Conservation (phyloP, 1,140 invertebrate genomes). For the Conus ventricosus region DNA sequence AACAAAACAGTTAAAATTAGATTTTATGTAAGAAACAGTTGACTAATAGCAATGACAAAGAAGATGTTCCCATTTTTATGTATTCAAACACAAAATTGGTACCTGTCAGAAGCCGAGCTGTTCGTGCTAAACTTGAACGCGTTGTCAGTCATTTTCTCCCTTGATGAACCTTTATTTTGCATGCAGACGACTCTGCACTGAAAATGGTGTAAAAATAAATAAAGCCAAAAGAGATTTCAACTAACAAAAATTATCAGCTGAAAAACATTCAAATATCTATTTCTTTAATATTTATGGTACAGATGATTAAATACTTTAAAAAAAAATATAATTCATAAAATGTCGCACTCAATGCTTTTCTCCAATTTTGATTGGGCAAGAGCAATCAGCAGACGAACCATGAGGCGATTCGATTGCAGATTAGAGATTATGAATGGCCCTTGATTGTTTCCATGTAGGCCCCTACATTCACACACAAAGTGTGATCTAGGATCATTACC, state of each 20-base stretch:
- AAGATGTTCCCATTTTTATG: not conserved
- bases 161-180: slow-evolving; percentile 8
- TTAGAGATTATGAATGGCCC: not conserved
- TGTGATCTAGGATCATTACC: too few species aligned
- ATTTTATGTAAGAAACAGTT: not conserved
- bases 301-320: not conserved
- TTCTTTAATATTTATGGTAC: not conserved
- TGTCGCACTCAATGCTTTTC: not conserved
- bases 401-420: slow-evolving; percentile 20
- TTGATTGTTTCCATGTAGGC: too few species aligned
- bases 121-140: slow-evolving; percentile 60
- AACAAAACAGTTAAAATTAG: not conserved
- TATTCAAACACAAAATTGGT: not conserved
- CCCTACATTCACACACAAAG: too few species aligned
- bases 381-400: slow-evolving; percentile 45
- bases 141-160: slow-evolving; percentile 39
- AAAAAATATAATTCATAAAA: not conserved
- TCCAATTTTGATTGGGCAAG: slow-evolving; percentile 19
- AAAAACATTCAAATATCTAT: not conserved
- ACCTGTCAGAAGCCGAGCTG: slow-evolving; percentile 61
- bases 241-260: too few species aligned
- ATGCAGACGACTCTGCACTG: not conserved
- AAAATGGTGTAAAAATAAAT: slow-evolving; percentile 21
- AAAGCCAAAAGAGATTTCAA: not conserved
- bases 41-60: not conserved